Evolutionary conservation across 2,113 vertebrate species (phyloP).

Genomic region (Pseudonaja textilis): DNA sequence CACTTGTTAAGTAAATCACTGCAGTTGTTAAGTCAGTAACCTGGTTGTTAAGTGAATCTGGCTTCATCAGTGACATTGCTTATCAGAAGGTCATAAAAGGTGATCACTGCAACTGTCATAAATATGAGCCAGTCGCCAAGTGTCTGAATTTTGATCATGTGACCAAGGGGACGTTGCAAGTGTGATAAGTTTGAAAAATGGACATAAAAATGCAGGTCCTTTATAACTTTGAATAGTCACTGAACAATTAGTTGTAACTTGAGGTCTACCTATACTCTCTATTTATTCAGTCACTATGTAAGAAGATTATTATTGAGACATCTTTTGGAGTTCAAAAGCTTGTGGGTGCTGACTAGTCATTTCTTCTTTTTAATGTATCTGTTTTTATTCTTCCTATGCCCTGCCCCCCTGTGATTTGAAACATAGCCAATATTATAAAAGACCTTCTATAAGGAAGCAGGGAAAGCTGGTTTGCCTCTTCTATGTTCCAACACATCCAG

Average conservation of each 20-base stretch:
- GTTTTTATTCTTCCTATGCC: not conserved
- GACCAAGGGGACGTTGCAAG: not conserved
- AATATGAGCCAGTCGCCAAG: not conserved
- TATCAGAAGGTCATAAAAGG: not conserved
- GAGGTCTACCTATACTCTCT: not conserved
- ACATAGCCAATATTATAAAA: slow-evolving; percentile 5
- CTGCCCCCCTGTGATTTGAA: not conserved
- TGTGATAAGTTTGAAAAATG: not conserved
- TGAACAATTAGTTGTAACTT: not conserved
- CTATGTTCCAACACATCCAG: not conserved
- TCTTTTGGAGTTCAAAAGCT: not conserved
- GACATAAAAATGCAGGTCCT: not conserved
- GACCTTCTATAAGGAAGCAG: not conserved
- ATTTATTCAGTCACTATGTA: not conserved
- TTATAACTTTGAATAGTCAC: not conserved
- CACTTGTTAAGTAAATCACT: not conserved
- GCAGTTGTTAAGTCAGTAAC: not conserved
- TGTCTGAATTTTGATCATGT: not conserved
- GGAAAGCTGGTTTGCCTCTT: not conserved
- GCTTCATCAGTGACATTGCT: not conserved
- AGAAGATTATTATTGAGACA: not conserved
- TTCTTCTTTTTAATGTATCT: slow-evolving; percentile 9
- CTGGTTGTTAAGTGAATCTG: not conserved
- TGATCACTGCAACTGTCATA: not conserved
- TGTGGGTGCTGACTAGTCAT: not conserved